These are phyloP conservation scores for Oceanodroma leucorhoa DNA, from an alignment of 2,797 vertebrate genomes.

Conservation along the genomic window DNA sequence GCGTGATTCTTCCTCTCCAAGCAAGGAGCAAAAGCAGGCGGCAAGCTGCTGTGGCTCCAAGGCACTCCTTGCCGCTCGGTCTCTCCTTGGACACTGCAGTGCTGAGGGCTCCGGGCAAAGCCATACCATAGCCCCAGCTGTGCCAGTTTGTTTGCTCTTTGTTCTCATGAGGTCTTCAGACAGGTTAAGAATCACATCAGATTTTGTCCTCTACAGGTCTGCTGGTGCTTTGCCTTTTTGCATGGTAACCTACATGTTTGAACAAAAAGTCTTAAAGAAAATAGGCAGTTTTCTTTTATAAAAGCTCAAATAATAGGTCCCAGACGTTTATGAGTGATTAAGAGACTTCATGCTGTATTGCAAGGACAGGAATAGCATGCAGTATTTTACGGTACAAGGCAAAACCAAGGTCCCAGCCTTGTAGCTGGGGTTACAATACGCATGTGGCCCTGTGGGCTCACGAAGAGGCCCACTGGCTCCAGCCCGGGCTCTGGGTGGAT, in stretches of 20 bases:
- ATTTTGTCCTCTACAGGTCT: not conserved
- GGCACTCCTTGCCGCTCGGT: not conserved
- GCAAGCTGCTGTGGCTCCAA: not conserved
- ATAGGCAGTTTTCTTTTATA: not conserved
- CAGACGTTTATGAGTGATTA: not conserved
- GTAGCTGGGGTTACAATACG: not conserved
- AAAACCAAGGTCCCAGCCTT: not conserved
- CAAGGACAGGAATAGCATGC: not conserved
- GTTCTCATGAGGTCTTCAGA: not conserved
- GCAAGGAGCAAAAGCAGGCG: not conserved
- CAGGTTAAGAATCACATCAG: not conserved
- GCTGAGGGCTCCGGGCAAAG: not conserved
- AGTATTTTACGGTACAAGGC: not conserved
- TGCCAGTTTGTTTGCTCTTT: not conserved
- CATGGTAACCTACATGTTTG: not conserved
- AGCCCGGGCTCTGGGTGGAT: fast-evolving
- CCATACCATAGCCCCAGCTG: not conserved
- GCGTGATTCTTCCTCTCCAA: not conserved
- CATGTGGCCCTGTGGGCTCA: not conserved
- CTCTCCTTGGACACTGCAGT: not conserved
- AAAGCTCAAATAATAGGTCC: not conserved
- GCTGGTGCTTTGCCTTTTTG: not conserved
- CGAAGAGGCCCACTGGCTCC: not conserved
- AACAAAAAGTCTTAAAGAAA: not conserved
- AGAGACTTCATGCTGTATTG: not conserved